Base-by-base conservation (phyloP, 2,888 invertebrate species). In the Tupiocoris notatus region DNA sequence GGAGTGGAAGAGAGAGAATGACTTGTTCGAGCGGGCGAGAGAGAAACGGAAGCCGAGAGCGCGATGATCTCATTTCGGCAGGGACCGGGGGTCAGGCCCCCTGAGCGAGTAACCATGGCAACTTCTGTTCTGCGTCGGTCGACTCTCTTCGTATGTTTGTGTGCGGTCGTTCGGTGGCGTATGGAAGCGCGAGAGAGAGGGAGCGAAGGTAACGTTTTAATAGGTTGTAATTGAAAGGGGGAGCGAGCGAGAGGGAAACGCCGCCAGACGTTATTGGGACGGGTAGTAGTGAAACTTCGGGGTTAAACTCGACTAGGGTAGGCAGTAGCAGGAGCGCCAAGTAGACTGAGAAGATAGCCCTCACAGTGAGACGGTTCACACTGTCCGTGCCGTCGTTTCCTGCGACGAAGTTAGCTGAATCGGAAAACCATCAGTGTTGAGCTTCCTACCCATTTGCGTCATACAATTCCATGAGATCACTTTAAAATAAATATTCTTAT, bases 141-240 rank as follows among this genome's bases (percentile, higher is more conserved):
- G 2, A 16, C 17, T 23, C 58, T 18, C 20, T 59, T 57, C 18
- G 22, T 70, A 24, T 70, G 70, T 59, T 39, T 67, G 56, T 68
- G 68, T 57, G 59, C 16, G 12, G 68, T 23, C 16, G 20, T 58
- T 22, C 20, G 16, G 73, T 39, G 22, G 58, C 12, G 70, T n/a
- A n/a, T 59, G 22, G 62, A 54, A 61, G 24, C 9, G 23, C 6
- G 74, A 73, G 18, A 24, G 22, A 18, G 57, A 65, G 58, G 75
- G 7, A n/a, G 65, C 18, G 75, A 64, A 23, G 75, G 75, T 75
- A 75, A 75, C 75, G 75, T 75, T 75, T 75, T 75, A 75, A 75
- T 75, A 65, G 75, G 65, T 65, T 65, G 75, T 75, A 75, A 75
- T 75, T 75, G 75, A 75, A 75, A 75, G 65, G 75, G 74, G 65